Evolutionary conservation across 2,113 vertebrate species (phyloP).

Genomic region (Spilogale gracilis): DNA sequence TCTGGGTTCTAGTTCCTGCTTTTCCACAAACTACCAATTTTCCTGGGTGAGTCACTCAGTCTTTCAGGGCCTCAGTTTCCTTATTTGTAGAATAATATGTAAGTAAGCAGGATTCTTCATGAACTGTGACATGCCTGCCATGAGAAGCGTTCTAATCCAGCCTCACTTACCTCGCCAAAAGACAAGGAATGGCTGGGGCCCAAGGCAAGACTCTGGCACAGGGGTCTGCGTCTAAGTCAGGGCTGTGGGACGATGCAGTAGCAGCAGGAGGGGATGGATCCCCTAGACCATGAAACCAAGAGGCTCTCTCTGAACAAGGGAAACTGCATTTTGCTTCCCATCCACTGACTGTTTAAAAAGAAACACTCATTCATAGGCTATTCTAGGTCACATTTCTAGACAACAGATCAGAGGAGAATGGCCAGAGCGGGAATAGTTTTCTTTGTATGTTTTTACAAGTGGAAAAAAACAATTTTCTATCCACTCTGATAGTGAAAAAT

Average conservation of each 20-base stretch:
- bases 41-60: background rate
- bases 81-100: background rate
- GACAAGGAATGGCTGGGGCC: background rate
- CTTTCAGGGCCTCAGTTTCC: background rate
- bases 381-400: slow-evolving; percentile 56
- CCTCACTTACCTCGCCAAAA: slow-evolving; percentile 27
- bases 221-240: background rate
- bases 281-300: background rate
- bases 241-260: background rate
- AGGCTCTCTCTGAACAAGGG: background rate
- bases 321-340: background rate
- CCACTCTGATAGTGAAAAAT: slow-evolving; percentile 42
- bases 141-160: background rate
- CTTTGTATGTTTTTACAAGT: slow-evolving; percentile 46
- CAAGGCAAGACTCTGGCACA: background rate
- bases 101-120: background rate
- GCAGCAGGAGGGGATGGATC: background rate
- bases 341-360: slow-evolving; percentile 22
- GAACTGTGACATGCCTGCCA: background rate
- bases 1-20: background rate
- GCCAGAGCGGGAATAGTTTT: slow-evolving; percentile 49
- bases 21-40: background rate
- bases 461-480: slow-evolving; percentile 57
- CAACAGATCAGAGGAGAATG: slow-evolving; percentile 20
- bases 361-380: background rate